A percentile compares a stretch with the other conserved stretches of the same genome.
Conservation (phyloP, 2,888 invertebrate genomes). For the Hetaerina titia region DNA sequence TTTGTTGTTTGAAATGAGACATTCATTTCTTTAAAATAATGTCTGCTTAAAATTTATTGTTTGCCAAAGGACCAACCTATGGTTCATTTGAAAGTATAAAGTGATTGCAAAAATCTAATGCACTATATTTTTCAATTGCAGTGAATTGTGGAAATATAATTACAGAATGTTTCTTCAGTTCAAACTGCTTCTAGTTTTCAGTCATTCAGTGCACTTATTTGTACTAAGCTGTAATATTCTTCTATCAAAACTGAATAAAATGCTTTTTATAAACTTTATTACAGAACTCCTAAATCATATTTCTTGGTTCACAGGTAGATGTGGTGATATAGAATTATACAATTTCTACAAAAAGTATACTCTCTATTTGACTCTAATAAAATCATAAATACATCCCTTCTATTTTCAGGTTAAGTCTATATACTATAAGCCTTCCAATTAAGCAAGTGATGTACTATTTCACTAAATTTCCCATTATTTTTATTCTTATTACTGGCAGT, state of each 20-base stretch:
- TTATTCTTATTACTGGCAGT: no score
- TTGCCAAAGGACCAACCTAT: background rate
- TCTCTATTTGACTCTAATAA: no score
- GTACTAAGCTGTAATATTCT: constrained; percentile 17
- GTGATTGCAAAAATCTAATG: background rate
- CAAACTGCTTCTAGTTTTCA: background rate
- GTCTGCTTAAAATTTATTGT: background rate
- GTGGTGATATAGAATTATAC: no score
- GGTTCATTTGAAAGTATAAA: background rate
- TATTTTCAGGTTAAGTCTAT: no score
- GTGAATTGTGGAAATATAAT: background rate
- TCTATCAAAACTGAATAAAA: constrained; percentile 34
- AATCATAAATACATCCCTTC: no score
- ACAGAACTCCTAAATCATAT: background rate
- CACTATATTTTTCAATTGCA: background rate
- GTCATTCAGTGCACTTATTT: background rate
- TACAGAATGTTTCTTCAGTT: background rate
- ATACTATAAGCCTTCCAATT: no score
- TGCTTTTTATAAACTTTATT: background rate
- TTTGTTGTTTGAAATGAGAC: background rate
- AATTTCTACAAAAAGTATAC: no score
- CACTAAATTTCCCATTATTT: no score
- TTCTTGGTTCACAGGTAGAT: background rate
- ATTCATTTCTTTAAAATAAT: background rate
- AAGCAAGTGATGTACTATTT: no score